These are phyloP conservation scores for Smittia sp. DNA, from an alignment of 2,888 invertebrate species.

Conservation along the genomic window DNA sequence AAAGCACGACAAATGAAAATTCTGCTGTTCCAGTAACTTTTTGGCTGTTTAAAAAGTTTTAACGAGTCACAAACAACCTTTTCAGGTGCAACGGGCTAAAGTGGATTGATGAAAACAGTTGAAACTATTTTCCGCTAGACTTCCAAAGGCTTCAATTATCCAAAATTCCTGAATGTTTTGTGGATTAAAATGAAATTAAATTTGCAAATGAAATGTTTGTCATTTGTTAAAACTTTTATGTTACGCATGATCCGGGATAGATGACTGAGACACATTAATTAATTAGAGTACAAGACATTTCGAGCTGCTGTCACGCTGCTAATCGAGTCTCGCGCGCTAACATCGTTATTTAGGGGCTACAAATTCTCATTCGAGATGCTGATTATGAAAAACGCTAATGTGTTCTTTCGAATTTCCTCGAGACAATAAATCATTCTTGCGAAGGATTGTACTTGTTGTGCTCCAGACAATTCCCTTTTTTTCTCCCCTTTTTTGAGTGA, in stretches of 20 bases:
- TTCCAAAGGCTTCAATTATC: no score
- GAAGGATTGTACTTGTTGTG: conserved; percentile 3
- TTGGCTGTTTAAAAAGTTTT: no score
- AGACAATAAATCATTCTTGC: conserved; percentile 14
- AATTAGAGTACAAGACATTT: not conserved
- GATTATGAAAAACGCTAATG: conserved; percentile 21
- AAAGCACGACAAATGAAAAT: no score
- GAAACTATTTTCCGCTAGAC: no score
- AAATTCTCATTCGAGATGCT: conserved; percentile 3
- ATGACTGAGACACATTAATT: conserved; percentile 8
- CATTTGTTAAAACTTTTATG: not conserved
- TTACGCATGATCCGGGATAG: not conserved
- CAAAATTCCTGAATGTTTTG: no score
- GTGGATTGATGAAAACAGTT: no score
- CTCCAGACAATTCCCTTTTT: not conserved
- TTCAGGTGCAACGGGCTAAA: no score
- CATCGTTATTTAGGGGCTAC: not conserved
- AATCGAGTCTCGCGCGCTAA: not conserved
- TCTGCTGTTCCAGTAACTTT: no score
- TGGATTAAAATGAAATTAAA: not conserved
- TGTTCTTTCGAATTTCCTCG: conserved; percentile 6
- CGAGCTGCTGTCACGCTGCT: not conserved
- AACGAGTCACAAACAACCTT: no score
- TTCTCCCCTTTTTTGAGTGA: not conserved
- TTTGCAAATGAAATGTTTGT: not conserved